Conservation (phyloP, 2,797 vertebrate species). For the Lutjanus argentimaculatus region DNA sequence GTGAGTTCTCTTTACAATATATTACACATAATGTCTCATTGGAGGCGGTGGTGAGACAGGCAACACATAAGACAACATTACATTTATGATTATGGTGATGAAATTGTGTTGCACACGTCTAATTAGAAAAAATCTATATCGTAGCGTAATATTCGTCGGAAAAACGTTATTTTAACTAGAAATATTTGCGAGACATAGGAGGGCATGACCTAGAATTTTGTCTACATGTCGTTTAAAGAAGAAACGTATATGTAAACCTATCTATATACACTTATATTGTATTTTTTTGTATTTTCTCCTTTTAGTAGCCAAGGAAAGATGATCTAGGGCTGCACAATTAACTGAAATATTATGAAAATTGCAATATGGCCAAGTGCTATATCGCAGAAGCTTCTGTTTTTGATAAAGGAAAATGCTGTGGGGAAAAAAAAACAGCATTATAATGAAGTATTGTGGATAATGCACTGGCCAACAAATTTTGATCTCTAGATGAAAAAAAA, state of each 20-base stretch:
- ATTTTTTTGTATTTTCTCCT: background rate
- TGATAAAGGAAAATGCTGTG: too few species aligned
- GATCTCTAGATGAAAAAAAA: too few species aligned
- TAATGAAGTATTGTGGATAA: too few species aligned
- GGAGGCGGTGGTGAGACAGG: background rate
- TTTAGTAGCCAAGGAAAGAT: background rate
- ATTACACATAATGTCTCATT: slow-evolving; percentile 8
- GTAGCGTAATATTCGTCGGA: background rate
- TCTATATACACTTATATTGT: too few species aligned
- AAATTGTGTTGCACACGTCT: background rate
- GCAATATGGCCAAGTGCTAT: too few species aligned
- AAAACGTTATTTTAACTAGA: slow-evolving; percentile 14
- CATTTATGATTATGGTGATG: background rate
- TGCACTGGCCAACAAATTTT: too few species aligned
- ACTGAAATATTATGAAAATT: too few species aligned
- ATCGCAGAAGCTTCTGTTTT: too few species aligned
- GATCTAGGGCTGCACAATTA: too few species aligned
- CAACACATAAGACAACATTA: background rate
- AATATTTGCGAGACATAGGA: background rate
- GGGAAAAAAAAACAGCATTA: too few species aligned
- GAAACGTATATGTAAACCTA: background rate
- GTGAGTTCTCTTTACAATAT: slow-evolving; percentile 59
- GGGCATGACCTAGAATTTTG: background rate
- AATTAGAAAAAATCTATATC: background rate
- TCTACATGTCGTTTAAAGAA: background rate